Percentiles rank a stretch among this genome's conserved stretches.
Evolutionary conservation across 1,140 invertebrate genomes (phyloP).

Genomic region (Drosophila setifemur): DNA sequence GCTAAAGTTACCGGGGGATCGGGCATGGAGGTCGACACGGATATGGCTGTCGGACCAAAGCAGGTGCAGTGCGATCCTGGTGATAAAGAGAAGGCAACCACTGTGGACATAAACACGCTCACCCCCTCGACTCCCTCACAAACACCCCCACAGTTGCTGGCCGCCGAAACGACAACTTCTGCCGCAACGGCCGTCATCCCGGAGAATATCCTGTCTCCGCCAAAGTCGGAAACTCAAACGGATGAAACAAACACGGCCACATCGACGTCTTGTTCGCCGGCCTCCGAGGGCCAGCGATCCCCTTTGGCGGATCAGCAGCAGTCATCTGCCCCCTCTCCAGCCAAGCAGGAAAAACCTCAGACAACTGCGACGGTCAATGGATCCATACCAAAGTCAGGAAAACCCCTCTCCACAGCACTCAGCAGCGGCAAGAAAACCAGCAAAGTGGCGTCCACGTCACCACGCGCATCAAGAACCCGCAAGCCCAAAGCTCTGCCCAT

Average conservation of each 20-base stretch:
- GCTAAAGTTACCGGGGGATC: slow-evolving; percentile 3
- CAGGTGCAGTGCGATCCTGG: not conserved
- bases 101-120: slow-evolving; percentile 59
- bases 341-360: slow-evolving; percentile 7
- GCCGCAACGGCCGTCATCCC: slow-evolving; percentile 52
- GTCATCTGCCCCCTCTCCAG: slow-evolving; percentile 6
- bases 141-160: slow-evolving; percentile 61
- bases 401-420: slow-evolving; percentile 62
- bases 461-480: slow-evolving; percentile 56
- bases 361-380: slow-evolving; percentile 57
- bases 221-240: slow-evolving; percentile 77
- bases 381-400: slow-evolving; percentile 78
- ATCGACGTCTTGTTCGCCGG: slow-evolving; percentile 75
- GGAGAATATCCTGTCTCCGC: slow-evolving; percentile 76
- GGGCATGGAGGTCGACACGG: slow-evolving; percentile 10
- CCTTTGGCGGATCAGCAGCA: slow-evolving; percentile 30
- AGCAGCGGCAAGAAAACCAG: slow-evolving; percentile 70
- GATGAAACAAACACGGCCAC: slow-evolving; percentile 79
- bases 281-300: slow-evolving; percentile 68
- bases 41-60: not conserved
- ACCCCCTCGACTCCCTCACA: slow-evolving; percentile 72
- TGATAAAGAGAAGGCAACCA: slow-evolving; percentile 27
- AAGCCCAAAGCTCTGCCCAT: slow-evolving; percentile 75
- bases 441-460: slow-evolving; percentile 60
- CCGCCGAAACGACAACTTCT: slow-evolving; percentile 28